phyloP scores from a whole-genome alignment of 1,140 invertebrate species.

The Liolophura sinensis region DNA sequence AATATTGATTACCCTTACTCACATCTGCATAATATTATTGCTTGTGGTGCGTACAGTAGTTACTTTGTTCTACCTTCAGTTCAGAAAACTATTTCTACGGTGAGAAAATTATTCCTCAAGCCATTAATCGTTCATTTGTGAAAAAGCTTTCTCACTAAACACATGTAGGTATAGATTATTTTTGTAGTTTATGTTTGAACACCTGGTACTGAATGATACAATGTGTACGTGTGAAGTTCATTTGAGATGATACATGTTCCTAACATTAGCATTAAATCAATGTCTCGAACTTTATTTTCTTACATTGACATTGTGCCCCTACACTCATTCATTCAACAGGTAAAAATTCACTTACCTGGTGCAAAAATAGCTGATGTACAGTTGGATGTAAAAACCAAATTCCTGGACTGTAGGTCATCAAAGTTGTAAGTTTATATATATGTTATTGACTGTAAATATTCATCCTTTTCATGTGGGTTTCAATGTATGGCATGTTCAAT shows the following conservation, averaged over 20 bases:
- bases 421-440: constrained; percentile 61
- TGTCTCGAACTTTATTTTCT: constrained; percentile 5
- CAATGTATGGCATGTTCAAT: too few species aligned
- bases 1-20: too few species aligned
- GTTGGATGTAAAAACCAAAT: constrained; percentile 71
- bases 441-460: background rate
- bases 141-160: too few species aligned
- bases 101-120: constrained; percentile 1
- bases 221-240: too few species aligned
- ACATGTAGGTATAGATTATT: background rate
- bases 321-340: constrained; percentile 26
- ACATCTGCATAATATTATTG: too few species aligned
- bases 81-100: background rate
- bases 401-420: constrained; percentile 68
- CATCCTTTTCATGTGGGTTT: too few species aligned
- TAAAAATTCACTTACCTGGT: constrained; percentile 73
- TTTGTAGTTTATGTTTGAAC: background rate
- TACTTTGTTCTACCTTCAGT: too few species aligned
- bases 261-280: background rate
- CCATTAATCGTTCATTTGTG: background rate
- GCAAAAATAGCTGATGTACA: constrained; percentile 71
- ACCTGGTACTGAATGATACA: too few species aligned
- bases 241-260: background rate
- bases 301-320: constrained; percentile 1
- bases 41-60: too few species aligned